Evolutionary conservation across 1,140 invertebrate genomes (phyloP), one percentile per base, ranked within the genome.

Genomic region (Drosophila ercepeae): DNA sequence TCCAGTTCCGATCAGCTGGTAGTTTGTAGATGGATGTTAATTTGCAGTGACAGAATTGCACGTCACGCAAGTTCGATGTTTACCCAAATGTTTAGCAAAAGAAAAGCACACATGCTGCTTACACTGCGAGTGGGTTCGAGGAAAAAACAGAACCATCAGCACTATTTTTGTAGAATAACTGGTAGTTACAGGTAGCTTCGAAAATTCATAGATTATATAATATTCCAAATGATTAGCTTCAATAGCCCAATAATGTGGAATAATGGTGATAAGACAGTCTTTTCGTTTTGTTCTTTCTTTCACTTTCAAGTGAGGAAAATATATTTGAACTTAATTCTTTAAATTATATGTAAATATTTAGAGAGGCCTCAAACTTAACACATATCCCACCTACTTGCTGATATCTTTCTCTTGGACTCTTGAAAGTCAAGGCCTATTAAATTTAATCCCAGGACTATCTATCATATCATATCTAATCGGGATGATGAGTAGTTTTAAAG

Each of bases 81-180:
- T 84, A 76, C 76, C 48, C 81, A 84, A 84, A 73, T 86, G 81
- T 73, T 84, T 84, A 84, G 75, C 78, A 55, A 18, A 8, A 71
- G 52, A 6, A 36, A 32, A 54, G 54, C 49, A 76, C 53, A 75
- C 36, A 32, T 7, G 14, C 7, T 42, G 14, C 39, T 42, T 39
- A 39, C 36, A 39, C 36, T 13, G 36, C 36, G 14, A 13, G 2
- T 7, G 36, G 16, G 13, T 39, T 39, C 14, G 14, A 16, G 34
- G 34, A 7, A 8, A 27, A 27, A 27, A 27, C n/a, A n/a, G n/a
- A 21, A 21, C 11, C 29, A 32, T 32, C 29, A 32, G 29, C 27
- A 27, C 9, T 27, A 27, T 3, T 32, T n/a, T n/a, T 11, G n/a
- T n/a, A n/a, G n/a, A n/a, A n/a, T 11, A 32, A n/a, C 29, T 11